Percentiles rank a stretch among this genome's conserved stretches.
Conservation (phyloP, 2,888 invertebrate species). For the Corbicula japonica region DNA sequence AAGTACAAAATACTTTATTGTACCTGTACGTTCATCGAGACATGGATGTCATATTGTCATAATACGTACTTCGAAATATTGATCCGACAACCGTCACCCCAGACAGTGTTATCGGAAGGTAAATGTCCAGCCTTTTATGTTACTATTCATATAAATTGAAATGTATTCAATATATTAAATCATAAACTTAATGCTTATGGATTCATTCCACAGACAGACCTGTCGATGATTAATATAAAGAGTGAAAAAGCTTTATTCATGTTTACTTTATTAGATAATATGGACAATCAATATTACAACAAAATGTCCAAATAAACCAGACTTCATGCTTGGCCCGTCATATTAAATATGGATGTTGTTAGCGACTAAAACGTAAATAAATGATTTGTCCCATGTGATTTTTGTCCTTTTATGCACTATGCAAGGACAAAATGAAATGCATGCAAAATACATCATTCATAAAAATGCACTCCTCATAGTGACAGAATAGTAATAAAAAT, state of each 20-base stretch:
- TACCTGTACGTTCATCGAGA: no score
- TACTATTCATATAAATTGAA: background rate
- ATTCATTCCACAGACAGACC: slow-evolving; percentile 16
- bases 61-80: no score
- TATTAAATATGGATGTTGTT: slow-evolving; percentile 20
- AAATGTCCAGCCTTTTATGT: slow-evolving; percentile 26
- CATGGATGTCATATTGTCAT: no score
- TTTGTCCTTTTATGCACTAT: slow-evolving; percentile 8
- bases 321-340: slow-evolving; percentile 22
- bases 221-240: no score
- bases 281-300: slow-evolving; percentile 25
- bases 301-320: slow-evolving; percentile 21
- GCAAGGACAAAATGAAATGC: background rate
- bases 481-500: slow-evolving; percentile 30
- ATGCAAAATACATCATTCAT: background rate
- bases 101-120: slow-evolving; percentile 17
- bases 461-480: slow-evolving; percentile 6
- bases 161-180: slow-evolving; percentile 31
- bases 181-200: slow-evolving; percentile 20
- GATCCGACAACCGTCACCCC: slow-evolving; percentile 3
- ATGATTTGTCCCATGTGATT: slow-evolving; percentile 8
- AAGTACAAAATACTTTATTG: no score
- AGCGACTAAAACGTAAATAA: slow-evolving; percentile 34
- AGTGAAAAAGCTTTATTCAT: slow-evolving; percentile 16
- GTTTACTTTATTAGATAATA: slow-evolving; percentile 16